Percentiles rank a stretch among this genome's conserved stretches.
phyloP scores from a whole-genome alignment of 2,113 vertebrate species.

The Microcebus griseorufus region DNA sequence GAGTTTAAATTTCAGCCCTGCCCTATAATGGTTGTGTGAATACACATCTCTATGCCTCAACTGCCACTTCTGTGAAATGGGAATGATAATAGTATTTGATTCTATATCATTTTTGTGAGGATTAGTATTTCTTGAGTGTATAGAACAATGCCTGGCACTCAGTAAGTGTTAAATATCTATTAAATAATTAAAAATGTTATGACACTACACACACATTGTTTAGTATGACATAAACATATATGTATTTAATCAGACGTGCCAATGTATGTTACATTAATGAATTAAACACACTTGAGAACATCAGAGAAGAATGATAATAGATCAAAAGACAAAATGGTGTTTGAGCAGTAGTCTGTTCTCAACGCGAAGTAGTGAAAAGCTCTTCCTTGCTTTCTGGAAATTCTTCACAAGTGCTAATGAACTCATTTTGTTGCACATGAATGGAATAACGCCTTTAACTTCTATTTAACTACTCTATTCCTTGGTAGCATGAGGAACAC shows the following conservation, averaged over 20 bases:
- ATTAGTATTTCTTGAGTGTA: background rate
- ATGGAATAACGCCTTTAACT: too few species aligned
- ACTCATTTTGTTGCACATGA: background rate
- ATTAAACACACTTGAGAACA: background rate
- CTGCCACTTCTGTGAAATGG: background rate
- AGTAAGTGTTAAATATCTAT: background rate
- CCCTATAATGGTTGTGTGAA: background rate
- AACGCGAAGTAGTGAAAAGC: background rate
- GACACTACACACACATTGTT: background rate
- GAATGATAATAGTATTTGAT: background rate
- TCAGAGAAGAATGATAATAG: background rate
- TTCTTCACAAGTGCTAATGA: background rate
- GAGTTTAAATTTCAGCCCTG: background rate
- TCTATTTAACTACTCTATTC: background rate
- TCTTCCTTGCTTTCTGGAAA: background rate
- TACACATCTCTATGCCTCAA: background rate
- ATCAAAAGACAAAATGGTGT: background rate
- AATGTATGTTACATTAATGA: background rate
- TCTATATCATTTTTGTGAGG: background rate
- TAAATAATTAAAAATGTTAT: background rate
- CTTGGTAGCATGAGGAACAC: background rate
- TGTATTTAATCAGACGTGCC: background rate
- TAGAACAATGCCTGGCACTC: background rate
- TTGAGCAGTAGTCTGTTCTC: background rate
- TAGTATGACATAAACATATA: background rate